phyloP scores from a whole-genome alignment of 2,888 invertebrate genomes.

The Endotricha flammealis region DNA sequence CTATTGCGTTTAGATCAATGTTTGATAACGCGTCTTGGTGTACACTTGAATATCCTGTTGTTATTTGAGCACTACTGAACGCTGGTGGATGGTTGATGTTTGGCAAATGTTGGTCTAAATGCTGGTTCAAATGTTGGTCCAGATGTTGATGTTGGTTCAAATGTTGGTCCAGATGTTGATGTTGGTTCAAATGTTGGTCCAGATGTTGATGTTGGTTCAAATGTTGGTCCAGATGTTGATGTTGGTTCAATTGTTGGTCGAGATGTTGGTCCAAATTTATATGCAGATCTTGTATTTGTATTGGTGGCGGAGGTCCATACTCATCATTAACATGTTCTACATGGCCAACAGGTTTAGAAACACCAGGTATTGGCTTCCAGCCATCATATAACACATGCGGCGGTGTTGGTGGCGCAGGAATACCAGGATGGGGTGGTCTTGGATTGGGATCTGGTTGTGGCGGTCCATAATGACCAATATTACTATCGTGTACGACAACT shows the following conservation, averaged over 20 bases:
- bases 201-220: too few relatives aligned
- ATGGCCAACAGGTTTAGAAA: slow-evolving; percentile 59
- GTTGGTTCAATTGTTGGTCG: too few relatives aligned
- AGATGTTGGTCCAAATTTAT: slow-evolving; percentile 43
- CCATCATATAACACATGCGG: slow-evolving; percentile 88
- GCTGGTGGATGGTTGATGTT: slow-evolving; percentile 23
- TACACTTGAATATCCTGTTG: slow-evolving; percentile 59
- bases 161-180: too few relatives aligned
- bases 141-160: too few relatives aligned
- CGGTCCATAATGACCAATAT: slow-evolving; percentile 74
- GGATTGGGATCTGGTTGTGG: slow-evolving; percentile 79
- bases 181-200: too few relatives aligned
- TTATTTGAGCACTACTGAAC: slow-evolving; percentile 42
- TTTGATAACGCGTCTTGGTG: slow-evolving; percentile 67
- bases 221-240: too few relatives aligned
- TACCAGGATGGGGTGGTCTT: slow-evolving; percentile 81
- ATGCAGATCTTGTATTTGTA: slow-evolving; percentile 41
- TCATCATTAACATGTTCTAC: slow-evolving; percentile 42
- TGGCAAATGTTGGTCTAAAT: slow-evolving; percentile 38
- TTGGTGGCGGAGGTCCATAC: slow-evolving; percentile 55
- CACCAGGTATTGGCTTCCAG: slow-evolving; percentile 90
- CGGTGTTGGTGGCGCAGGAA: slow-evolving; percentile 85
- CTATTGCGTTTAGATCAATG: slow-evolving; percentile 59
- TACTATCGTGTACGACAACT: slow-evolving; percentile 51
- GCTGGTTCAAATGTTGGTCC: too few relatives aligned